Percentiles rank a stretch among this genome's conserved stretches.
Conservation (phyloP, 2,888 invertebrate species). For the Bruchidius siliquastri region DNA sequence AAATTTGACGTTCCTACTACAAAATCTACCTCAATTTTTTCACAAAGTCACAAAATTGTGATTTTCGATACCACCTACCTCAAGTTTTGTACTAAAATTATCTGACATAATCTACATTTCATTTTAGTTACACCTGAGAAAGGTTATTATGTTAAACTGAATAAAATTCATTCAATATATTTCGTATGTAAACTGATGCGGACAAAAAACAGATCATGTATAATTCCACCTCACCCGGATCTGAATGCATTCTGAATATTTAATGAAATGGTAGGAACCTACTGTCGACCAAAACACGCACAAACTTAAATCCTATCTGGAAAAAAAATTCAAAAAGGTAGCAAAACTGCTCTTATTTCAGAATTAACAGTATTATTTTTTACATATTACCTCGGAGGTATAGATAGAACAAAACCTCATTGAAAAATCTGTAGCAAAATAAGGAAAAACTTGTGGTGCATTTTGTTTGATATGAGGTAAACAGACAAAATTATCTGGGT, state of each 20-base stretch:
- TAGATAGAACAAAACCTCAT: not conserved
- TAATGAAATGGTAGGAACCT: not conserved
- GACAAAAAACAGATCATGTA: not conserved
- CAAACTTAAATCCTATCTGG: not conserved
- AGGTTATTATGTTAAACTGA: not conserved
- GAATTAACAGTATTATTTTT: too few relatives aligned
- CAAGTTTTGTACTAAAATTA: not conserved
- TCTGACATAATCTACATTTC: not conserved
- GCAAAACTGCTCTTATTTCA: not conserved
- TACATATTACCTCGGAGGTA: not conserved
- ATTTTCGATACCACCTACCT: not conserved
- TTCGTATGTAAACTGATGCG: too few relatives aligned
- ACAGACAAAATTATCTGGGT: not conserved
- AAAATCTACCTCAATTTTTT: slow-evolving; percentile 2
- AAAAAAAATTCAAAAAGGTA: not conserved
- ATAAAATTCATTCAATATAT: too few relatives aligned
- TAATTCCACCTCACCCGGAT: not conserved
- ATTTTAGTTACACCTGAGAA: not conserved
- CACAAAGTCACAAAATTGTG: not conserved
- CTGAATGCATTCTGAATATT: not conserved
- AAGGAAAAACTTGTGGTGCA: not conserved
- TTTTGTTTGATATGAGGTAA: not conserved
- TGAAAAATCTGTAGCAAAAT: not conserved
- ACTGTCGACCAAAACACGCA: not conserved
- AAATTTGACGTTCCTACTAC: slow-evolving; percentile 1